Evolutionary conservation across 2,888 invertebrate species (phyloP).

Genomic region (Celastrina argiolus): DNA sequence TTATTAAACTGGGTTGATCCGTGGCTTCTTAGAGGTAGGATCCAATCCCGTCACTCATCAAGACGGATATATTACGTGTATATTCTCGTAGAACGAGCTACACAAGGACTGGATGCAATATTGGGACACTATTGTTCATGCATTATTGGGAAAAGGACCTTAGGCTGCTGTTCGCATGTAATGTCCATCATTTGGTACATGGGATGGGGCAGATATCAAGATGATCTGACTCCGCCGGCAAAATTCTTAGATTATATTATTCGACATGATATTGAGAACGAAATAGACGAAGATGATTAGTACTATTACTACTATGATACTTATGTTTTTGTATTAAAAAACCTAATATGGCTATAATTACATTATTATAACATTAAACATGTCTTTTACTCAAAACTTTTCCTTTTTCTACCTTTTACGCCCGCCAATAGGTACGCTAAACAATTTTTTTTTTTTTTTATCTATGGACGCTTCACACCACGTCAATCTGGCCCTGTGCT

Average conservation of each 20-base stretch:
- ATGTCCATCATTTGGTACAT: constrained; percentile 28
- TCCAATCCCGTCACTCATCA: constrained; percentile 23
- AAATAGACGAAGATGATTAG: no score
- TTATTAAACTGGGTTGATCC: constrained; percentile 20
- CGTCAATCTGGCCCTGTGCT: no score
- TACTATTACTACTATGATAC: no score
- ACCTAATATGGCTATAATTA: no score
- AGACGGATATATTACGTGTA: constrained; percentile 25
- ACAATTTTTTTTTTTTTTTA: no score
- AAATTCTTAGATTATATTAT: background rate
- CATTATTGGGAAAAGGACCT: constrained; percentile 25
- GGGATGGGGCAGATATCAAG: constrained; percentile 19
- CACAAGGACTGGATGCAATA: background rate
- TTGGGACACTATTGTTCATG: constrained; percentile 19
- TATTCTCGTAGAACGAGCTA: background rate
- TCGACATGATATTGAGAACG: background rate
- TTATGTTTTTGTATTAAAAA: no score
- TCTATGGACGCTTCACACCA: no score
- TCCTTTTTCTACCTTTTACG: no score
- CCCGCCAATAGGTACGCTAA: no score
- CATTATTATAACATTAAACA: no score
- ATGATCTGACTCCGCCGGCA: background rate
- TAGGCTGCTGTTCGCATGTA: constrained; percentile 27
- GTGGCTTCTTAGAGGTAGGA: no score
- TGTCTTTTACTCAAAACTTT: no score